phyloP scores from a whole-genome alignment of 2,113 vertebrate species.

The Hippopotamus amphibius region DNA sequence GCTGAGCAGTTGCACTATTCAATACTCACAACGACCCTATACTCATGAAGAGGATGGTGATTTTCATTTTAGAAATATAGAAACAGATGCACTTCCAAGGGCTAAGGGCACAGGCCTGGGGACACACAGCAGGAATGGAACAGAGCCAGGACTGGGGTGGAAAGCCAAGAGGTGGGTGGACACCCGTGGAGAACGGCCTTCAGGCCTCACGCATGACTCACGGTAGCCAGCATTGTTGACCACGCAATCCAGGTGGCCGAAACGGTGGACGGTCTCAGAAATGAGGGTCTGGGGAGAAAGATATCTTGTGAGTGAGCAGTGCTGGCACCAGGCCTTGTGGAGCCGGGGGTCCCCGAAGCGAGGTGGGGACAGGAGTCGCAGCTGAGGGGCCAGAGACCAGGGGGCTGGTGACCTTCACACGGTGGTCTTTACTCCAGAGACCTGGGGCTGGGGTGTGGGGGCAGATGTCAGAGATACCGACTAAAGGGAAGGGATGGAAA shows the following conservation, averaged over 20 bases:
- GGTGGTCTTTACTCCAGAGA: background rate
- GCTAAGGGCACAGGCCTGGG: background rate
- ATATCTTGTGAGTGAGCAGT: background rate
- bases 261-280: slow-evolving; percentile 79
- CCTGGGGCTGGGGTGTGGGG: background rate
- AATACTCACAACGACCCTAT: background rate
- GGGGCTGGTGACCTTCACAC: background rate
- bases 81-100: background rate
- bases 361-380: background rate
- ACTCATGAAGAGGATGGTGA: fast-evolving
- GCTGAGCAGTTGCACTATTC: background rate
- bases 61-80: background rate
- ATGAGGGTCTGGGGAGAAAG: slow-evolving; percentile 85
- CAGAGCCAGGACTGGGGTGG: background rate
- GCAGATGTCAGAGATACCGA: background rate
- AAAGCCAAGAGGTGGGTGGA: background rate
- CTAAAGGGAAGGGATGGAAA: background rate
- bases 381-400: too few relatives aligned
- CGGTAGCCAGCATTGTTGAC: slow-evolving; percentile 92
- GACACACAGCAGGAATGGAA: too few relatives aligned
- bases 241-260: slow-evolving; percentile 90
- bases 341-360: background rate
- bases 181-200: fast-evolving
- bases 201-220: slow-evolving; percentile 77
- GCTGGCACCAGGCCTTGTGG: fast-evolving